Conservation (phyloP, 2,888 invertebrate species). For the Tetheella fluctuosa region DNA sequence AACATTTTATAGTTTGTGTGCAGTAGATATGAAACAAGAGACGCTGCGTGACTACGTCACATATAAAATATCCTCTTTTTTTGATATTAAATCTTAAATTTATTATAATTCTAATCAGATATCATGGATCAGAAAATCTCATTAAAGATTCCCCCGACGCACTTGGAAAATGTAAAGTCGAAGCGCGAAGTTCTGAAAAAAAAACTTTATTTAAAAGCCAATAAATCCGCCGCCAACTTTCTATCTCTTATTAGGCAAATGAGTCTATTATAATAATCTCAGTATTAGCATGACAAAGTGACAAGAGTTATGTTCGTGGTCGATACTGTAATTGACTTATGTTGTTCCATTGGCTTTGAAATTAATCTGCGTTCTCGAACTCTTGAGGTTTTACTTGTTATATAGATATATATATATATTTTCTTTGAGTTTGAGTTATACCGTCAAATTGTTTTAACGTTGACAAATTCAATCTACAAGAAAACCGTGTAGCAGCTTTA, state of each 20-base stretch:
- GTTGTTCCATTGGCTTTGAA: slow-evolving; percentile 1
- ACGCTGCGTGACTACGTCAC: too few species aligned
- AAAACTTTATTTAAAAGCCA: background rate
- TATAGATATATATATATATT: too few species aligned
- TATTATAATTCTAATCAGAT: slow-evolving; percentile 3
- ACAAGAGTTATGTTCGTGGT: background rate
- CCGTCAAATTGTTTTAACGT: too few species aligned
- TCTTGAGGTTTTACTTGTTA: background rate
- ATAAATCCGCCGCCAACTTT: background rate
- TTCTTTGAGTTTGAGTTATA: too few species aligned
- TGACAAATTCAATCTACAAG: too few species aligned
- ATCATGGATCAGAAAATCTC: background rate
- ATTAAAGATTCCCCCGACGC: background rate
- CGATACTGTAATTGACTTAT: background rate
- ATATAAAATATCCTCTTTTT: too few species aligned
- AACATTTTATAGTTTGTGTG: too few species aligned
- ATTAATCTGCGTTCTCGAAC: background rate
- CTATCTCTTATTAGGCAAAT: slow-evolving; percentile 4
- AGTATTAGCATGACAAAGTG: background rate
- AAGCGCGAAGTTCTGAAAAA: background rate
- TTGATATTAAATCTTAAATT: too few species aligned
- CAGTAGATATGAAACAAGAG: too few species aligned
- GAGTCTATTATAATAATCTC: background rate
- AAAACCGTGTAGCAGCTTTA: too few species aligned
- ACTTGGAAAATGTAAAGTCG: background rate